Evolutionary conservation across 2,113 vertebrate genomes (phyloP), one percentile per base, ranked within the genome.

Genomic region (Myodes glareolus): DNA sequence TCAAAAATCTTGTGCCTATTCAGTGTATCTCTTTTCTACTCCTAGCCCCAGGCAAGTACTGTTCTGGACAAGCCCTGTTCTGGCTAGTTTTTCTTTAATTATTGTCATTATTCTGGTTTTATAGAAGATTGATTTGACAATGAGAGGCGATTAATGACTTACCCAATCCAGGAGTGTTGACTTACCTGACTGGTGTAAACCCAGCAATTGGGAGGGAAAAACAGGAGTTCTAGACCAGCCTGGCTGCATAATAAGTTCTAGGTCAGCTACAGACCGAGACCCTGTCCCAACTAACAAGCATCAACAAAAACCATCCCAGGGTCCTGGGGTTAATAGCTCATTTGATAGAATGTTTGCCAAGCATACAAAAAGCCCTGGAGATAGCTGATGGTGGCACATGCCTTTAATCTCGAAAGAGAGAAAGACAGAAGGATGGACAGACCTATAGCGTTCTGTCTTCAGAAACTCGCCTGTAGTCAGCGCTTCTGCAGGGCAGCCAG

Each of bases 81-180:
- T 61, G 90, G 16, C 68, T 65, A 39, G 23, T 90, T 52, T 84
- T 94, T 45, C 31, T 77, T 77, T 52, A 33, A 78, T 68, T 55
- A 68, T 70, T 55, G 70, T 78, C 61, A 80, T 80, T 87, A 80
- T 90, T 93, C 47, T 50, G 55, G 23, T 55, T 92, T 95, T 91
- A 70, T 90, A 82, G 90, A 75, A 84, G 42, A 95, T 92, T n/a
- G 50, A 67, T 19, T 72, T 76, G 75, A 88, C 70, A 55, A 72
- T 72, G 58, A 77, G 63, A 90, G 36, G 91, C 80, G 45, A 94
- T 82, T 87, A 92, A 55, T 91, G 90, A 89, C 21, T 84, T 96
- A 33, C 42, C 29, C 33, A 73, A 77, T 52, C 47, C 36, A 39
- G 52, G n/a, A 16, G 29, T 58, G n/a, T 52, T 75, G 70, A 17